Percentiles rank a stretch among this genome's conserved stretches.
phyloP scores from a whole-genome alignment of 1,140 invertebrate genomes.

The Pteromalus puparum region DNA sequence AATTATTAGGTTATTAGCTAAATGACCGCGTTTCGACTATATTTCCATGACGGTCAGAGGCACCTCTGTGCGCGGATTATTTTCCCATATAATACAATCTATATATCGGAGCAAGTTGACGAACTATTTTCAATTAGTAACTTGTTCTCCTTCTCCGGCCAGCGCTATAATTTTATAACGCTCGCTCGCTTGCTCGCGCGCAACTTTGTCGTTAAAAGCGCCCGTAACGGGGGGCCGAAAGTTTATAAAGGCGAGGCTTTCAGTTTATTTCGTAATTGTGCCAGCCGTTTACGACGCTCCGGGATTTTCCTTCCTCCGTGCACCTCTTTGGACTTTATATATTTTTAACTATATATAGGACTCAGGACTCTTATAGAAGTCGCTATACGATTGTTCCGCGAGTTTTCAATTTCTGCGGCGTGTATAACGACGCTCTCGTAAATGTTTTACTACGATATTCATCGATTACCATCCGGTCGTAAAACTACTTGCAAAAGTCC shows the following conservation, averaged over 20 bases:
- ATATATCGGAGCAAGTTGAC: no score
- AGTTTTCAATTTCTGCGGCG: neutral
- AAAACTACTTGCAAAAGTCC: neutral
- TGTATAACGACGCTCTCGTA: neutral
- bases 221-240: neutral
- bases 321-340: neutral
- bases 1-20: neutral
- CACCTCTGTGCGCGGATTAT: neutral
- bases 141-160: neutral
- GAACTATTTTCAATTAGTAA: slow-evolving; percentile 1
- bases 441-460: neutral
- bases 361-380: neutral
- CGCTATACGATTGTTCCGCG: neutral
- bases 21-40: neutral
- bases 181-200: no score
- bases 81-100: neutral
- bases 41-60: neutral
- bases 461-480: neutral
- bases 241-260: neutral
- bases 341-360: neutral
- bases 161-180: neutral
- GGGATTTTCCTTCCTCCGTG: no score
- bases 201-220: neutral
- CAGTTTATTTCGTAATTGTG: slow-evolving; percentile 4
- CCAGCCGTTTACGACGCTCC: neutral